Evolutionary conservation across 2,888 invertebrate genomes (phyloP), one percentile per base, ranked within the genome.

Genomic region (Trissolcus japonicus): DNA sequence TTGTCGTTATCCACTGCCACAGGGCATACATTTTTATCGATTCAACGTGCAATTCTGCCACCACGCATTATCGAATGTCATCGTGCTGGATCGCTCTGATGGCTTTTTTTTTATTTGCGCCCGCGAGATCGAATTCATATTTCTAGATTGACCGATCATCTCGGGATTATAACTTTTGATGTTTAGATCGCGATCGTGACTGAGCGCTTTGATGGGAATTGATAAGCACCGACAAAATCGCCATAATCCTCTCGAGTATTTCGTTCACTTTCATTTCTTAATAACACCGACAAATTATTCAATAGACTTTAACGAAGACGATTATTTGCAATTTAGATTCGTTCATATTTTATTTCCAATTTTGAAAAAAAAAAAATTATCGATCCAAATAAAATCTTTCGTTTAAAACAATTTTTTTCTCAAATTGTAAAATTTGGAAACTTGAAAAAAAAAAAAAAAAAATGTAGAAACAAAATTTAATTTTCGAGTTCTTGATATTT

Each of bases 221-320:
- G 73, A 77, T 73, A 69, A 48, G 61, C 46, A 65, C 68, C 69
- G 65, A 61, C 77, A 62, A 77, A 72, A 77, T 68, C 62, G 41
- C 57, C 69, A 65, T 74, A 69, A 73, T 61, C 59, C 61, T 65
- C 69, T 73, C 69, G 74, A 66, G 61, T 65, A 78, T 74, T 74
- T 78, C 66, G 74, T 78, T 55, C 61, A 68, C 74, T 78, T 78
- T 78, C 74, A 74, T 74, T 77, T 60, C 68, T 68, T 77, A 65
- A 66, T 60, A 43, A 29, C 29, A 4, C 35, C 11, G 35, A 35
- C 35, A 35, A 35, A 35, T 35, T 11, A 35, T 11, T 35, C 11
- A 35, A 35, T 9, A 11, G 9, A 11, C 0, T 6, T 35, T 11
- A 35, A 35, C 35, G 11, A 29, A n/a, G n/a, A 29, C 29, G 1